phyloP scores from a whole-genome alignment of 2,113 vertebrate species.

The Labrus mixtus region DNA sequence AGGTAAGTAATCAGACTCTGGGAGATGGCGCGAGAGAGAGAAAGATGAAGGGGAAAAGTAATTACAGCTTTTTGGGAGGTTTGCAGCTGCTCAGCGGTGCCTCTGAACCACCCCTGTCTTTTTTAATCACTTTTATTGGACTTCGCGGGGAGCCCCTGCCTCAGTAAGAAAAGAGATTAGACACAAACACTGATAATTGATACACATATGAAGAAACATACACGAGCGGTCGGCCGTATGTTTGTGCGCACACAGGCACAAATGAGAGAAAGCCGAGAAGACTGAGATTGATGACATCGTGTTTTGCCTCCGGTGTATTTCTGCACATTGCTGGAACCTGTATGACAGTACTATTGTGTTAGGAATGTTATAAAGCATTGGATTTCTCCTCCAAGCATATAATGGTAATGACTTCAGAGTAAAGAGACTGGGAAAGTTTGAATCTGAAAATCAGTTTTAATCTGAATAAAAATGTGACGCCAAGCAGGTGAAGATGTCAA shows the following conservation, averaged over 20 bases:
- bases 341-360: slow-evolving; percentile 5
- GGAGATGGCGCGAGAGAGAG: slow-evolving; percentile 41
- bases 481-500: slow-evolving; percentile 4
- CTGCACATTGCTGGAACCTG: slow-evolving; percentile 14
- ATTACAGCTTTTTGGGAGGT: slow-evolving; percentile 75
- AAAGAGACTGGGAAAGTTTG: slow-evolving; percentile 11
- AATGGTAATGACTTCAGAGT: slow-evolving; percentile 22
- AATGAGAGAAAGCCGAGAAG: slow-evolving; percentile 2
- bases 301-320: slow-evolving; percentile 33
- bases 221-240: not conserved
- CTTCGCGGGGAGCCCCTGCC: slow-evolving; percentile 55
- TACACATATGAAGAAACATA: slow-evolving; percentile 16
- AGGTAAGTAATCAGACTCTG: slow-evolving; percentile 78
- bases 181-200: slow-evolving; percentile 37
- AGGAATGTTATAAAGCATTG: slow-evolving; percentile 21
- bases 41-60: slow-evolving; percentile 78
- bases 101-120: slow-evolving; percentile 61
- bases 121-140: slow-evolving; percentile 76
- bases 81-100: slow-evolving; percentile 65
- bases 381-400: slow-evolving; percentile 7
- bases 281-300: slow-evolving; percentile 46
- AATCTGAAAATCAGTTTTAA: slow-evolving; percentile 22
- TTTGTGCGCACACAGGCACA: slow-evolving; percentile 2
- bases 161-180: slow-evolving; percentile 50
- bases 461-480: slow-evolving; percentile 12